A percentile compares a stretch with the other conserved stretches of the same genome.
Conservation (phyloP, 2,888 invertebrate genomes). For the Ptilodon capucinus region DNA sequence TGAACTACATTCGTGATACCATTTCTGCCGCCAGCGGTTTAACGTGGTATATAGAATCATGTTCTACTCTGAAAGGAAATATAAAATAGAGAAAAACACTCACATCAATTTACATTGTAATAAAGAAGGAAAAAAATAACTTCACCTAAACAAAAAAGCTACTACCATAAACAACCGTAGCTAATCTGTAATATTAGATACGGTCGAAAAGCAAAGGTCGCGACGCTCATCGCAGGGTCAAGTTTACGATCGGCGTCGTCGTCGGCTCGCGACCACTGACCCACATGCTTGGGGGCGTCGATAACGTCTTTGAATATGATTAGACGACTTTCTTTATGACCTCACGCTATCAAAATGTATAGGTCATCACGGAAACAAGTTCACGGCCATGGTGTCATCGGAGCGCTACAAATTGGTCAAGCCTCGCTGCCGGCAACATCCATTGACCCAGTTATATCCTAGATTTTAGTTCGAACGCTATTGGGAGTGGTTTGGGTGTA, state of each 20-base stretch:
- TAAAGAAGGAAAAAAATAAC: neutral
- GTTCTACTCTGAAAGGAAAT: neutral
- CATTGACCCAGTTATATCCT: conserved; percentile 37
- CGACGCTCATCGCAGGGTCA: conserved; percentile 3
- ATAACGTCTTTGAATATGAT: conserved; percentile 2
- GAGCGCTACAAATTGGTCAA: conserved; percentile 41
- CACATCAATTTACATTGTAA: too few relatives aligned
- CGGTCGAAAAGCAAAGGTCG: neutral
- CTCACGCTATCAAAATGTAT: neutral
- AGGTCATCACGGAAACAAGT: conserved; percentile 48
- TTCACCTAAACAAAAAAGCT: neutral
- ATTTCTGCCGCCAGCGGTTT: neutral
- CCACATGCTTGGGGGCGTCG: neutral
- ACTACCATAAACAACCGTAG: neutral
- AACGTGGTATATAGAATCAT: neutral
- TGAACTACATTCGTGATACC: neutral
- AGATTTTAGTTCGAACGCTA: neutral
- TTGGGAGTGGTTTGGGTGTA: too few relatives aligned
- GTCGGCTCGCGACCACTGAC: neutral
- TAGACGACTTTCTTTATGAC: neutral
- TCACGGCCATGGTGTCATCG: conserved; percentile 45
- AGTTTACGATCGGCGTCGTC: conserved; percentile 2
- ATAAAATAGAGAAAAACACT: too few relatives aligned
- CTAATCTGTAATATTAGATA: neutral
- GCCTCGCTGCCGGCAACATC: conserved; percentile 56